A percentile compares a stretch with the other conserved stretches of the same genome.
phyloP scores from a whole-genome alignment of 2,888 invertebrate species.

The Cremastobaeus sp. region DNA sequence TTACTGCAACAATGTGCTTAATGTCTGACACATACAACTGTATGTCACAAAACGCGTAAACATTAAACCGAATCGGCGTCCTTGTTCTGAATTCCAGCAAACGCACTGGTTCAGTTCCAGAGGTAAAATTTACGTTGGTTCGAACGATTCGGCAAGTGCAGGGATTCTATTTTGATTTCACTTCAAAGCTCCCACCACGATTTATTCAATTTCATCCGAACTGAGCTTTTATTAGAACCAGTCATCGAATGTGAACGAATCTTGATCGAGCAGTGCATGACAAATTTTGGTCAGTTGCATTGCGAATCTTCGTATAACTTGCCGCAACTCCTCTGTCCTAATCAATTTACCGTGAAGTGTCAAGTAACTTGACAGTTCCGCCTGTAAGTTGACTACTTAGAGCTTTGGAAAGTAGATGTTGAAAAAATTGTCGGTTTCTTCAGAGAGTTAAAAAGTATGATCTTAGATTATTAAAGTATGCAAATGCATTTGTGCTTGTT shows the following conservation, averaged over 20 bases:
- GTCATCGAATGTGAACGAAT: conserved; percentile 71
- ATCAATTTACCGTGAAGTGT: conserved; percentile 6
- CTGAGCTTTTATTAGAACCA: conserved; percentile 73
- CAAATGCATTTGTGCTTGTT: too few relatives aligned
- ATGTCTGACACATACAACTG: conserved; percentile 26
- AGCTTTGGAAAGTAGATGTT: too few relatives aligned
- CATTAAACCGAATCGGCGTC: conserved; percentile 46
- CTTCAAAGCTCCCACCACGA: conserved; percentile 74
- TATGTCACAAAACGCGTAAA: conserved; percentile 36
- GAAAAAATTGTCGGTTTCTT: too few relatives aligned
- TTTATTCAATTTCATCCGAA: conserved; percentile 61
- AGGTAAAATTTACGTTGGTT: conserved; percentile 42
- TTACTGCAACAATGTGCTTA: conserved; percentile 45
- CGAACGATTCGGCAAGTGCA: conserved; percentile 56
- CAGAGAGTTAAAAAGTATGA: too few relatives aligned
- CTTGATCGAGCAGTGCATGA: conserved; percentile 61
- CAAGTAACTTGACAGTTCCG: conserved; percentile 11
- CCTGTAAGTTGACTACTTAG: too few relatives aligned
- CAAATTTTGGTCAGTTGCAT: conserved; percentile 49
- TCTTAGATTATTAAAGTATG: too few relatives aligned
- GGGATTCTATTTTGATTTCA: conserved; percentile 73
- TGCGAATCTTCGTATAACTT: conserved; percentile 14
- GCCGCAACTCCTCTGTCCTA: neutral
- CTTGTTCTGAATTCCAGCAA: conserved; percentile 54
- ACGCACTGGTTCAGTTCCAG: conserved; percentile 40